Base-by-base conservation (phyloP, 2,797 vertebrate species). In the Aselliscus stoliczkanus region DNA sequence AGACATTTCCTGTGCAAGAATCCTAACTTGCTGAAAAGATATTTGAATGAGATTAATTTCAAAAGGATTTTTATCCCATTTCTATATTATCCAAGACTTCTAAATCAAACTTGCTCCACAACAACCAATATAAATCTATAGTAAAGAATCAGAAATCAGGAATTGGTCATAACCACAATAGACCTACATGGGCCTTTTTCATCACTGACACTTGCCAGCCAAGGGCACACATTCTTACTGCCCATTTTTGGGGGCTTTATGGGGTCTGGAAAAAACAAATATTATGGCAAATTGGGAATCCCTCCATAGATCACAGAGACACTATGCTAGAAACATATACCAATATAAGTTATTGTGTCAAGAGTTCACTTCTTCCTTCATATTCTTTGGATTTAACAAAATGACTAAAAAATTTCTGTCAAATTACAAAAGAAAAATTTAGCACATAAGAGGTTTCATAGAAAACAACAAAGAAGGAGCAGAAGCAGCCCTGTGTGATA, bases 1-100 rank as follows among this genome's bases (percentile, higher is more conserved):
- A 44, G 47, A 96, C 91, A 87, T 94, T 96, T 92, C 58, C 67
- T 88, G 39, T 88, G 73, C 54, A 94, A 96, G 85, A 93, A 96
- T 96, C 13, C 62, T 92, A 90, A 96, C 52, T 42, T 62, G 34
- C 2, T 88, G 62, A 88, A 95, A 93, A 93, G 72, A 64, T 72
- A 93, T 67, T 92, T 5, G 8, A 97, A 94, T 77, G 18, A 80
- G n/a, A 50, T 95, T 95, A 88, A 95, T 95, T 94, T 23, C 72
- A 70, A 94, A 93, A 70, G 31, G 21, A 93, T 89, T 96, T 94
- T 93, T 81, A 92, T 80, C 12, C 42, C 73, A 94, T 88, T 96
- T 92, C 37, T 65, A 47, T 85, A 88, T 70, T 88, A 91, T 44
- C 4, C 20, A 96, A 88, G 73, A 39, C 15, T 95, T 95, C 42